Percentiles rank a stretch among this genome's conserved stretches.
Evolutionary conservation across 2,888 invertebrate genomes (phyloP).

Genomic region (Hypomecis atomaria): DNA sequence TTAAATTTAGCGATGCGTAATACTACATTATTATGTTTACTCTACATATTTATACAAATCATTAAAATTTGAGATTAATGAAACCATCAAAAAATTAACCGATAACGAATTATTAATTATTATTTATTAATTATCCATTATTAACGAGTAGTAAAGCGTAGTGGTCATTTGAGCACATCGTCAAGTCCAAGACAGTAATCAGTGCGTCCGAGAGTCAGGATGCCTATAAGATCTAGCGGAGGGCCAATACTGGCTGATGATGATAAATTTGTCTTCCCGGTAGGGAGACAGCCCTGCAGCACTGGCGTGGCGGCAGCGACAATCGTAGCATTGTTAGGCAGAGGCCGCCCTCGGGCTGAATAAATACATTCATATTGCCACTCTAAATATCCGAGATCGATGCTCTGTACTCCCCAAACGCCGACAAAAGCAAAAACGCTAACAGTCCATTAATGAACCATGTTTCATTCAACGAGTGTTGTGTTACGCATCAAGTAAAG

Average conservation of each 20-base stretch:
- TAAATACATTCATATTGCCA: conserved; percentile 85
- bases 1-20: too few species aligned
- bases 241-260: background rate
- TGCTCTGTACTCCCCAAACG: conserved; percentile 58
- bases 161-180: too few species aligned
- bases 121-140: too few species aligned
- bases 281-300: conserved; percentile 64
- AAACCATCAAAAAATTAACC: too few species aligned
- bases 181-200: too few species aligned
- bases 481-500: background rate
- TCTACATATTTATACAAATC: too few species aligned
- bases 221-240: too few species aligned
- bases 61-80: too few species aligned
- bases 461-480: conserved; percentile 14
- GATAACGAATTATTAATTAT: too few species aligned
- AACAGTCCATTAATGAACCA: conserved; percentile 18
- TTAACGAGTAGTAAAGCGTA: too few species aligned
- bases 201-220: too few species aligned
- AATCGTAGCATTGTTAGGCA: conserved; percentile 83
- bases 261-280: background rate
- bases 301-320: conserved; percentile 69
- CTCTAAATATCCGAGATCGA: conserved; percentile 79
- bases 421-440: conserved; percentile 55
- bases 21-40: too few species aligned
- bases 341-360: conserved; percentile 81